Evolutionary conservation across 2,113 vertebrate genomes (phyloP), one percentile per base, ranked within the genome.

Genomic region (Agelaius tricolor): DNA sequence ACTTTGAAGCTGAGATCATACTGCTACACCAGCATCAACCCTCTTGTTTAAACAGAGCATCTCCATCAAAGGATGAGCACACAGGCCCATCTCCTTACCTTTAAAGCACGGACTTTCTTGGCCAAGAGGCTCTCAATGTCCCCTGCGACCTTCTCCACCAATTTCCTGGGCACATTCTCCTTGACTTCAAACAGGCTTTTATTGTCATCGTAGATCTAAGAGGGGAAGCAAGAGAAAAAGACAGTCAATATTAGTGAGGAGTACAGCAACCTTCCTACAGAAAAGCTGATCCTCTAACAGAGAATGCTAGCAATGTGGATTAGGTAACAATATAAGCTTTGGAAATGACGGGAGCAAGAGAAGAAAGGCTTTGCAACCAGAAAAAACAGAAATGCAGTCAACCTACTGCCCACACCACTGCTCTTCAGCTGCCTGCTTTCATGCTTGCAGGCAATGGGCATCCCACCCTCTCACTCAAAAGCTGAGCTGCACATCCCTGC

Each of bases 181-280:
- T 99, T 99, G 62, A 99, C 98, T 92, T 99, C 99, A 95, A 99
- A 99, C 91, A 99, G 98, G 97, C 99, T 99, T 96, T 97, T 98
- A 93, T 99, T 99, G 90, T 99, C 99, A 84, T 97, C 98, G 93
- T 99, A 99, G 97, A 99, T 99, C 99, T 99, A 98, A 82, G 93
- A 94, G 96, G 85, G 87, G 58, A 96, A 97, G 95, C 35, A 96
- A 90, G 87, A 96, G 41, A 52, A 94, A 78, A 73, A 90, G 95
- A 31, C 13, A 41, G 46, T 72, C 81, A 91, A 33, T 67, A 72
- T 33, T 43, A 59, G 26, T 58, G 63, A 72, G 44, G 73, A 65
- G 28, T 68, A 72, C 47, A 87, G 86, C 61, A 51, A 39, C 6
- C 57, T 37, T 68, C 27, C 51, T 37, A 7, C 37, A 55, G 30